These are phyloP conservation scores for Hippoglossus stenolepis DNA, from an alignment of 2,113 vertebrate genomes.

Conservation along the genomic window DNA sequence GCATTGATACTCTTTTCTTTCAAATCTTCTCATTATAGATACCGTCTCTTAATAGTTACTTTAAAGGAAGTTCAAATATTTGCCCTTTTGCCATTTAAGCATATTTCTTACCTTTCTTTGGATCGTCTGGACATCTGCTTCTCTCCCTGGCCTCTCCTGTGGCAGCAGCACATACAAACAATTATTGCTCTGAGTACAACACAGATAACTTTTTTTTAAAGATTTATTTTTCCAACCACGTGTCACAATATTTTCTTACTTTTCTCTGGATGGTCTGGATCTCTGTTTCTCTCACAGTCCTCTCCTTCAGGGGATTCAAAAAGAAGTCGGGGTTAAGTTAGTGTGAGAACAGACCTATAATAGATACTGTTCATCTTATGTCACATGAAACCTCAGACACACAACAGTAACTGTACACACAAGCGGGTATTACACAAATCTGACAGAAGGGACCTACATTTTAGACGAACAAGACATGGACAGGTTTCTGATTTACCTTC, in stretches of 20 bases:
- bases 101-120: slow-evolving; percentile 81
- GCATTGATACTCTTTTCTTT: neutral
- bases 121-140: slow-evolving; percentile 74
- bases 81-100: neutral
- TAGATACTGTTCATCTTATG: neutral
- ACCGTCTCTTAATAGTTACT: neutral
- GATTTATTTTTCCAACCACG: neutral
- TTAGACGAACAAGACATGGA: slow-evolving; percentile 26
- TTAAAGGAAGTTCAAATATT: neutral
- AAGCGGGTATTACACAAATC: neutral
- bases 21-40: neutral
- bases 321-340: neutral
- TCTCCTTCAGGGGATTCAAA: slow-evolving; percentile 70
- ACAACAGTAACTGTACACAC: neutral
- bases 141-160: slow-evolving; percentile 79
- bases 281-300: slow-evolving; percentile 77
- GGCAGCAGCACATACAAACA: slow-evolving; percentile 2
- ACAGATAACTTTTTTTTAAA: neutral
- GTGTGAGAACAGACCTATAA: neutral
- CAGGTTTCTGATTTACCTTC: slow-evolving; percentile 70
- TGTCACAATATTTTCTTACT: slow-evolving; percentile 57
- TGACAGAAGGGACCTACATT: neutral
- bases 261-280: slow-evolving; percentile 81
- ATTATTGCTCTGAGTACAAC: slow-evolving; percentile 6
- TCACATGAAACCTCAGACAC: neutral